These are phyloP conservation scores for Cryptops parisi DNA, from an alignment of 2,888 invertebrate genomes.

Conservation along the genomic window DNA sequence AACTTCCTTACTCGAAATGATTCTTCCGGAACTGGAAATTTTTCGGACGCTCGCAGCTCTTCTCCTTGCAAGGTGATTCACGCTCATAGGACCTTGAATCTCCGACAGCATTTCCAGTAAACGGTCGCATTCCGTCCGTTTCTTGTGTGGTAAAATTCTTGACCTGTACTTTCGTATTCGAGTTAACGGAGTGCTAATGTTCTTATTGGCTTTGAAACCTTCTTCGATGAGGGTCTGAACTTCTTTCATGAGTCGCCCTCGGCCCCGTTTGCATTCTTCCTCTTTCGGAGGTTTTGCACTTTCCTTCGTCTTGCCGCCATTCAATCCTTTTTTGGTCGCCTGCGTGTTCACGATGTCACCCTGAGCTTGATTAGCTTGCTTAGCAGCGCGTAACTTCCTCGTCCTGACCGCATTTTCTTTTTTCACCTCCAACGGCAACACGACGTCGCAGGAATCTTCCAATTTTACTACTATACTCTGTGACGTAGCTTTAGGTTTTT, in stretches of 20 bases:
- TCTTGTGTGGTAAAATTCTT: background rate
- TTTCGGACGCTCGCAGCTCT: too few species aligned
- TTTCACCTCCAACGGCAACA: too few species aligned
- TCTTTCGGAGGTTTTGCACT: background rate
- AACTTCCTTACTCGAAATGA: too few species aligned
- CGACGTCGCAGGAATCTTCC: too few species aligned
- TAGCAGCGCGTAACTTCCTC: too few species aligned
- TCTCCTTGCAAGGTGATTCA: background rate
- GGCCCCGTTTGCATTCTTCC: background rate
- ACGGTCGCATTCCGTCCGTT: slow-evolving; percentile 6
- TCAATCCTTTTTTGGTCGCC: background rate
- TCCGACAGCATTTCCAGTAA: slow-evolving; percentile 7
- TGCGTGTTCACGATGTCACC: background rate
- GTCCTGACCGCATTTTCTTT: too few species aligned
- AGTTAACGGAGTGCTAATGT: background rate
- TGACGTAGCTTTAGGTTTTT: too few species aligned
- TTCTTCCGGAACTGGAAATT: too few species aligned
- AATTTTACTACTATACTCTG: too few species aligned
- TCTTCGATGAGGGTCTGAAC: slow-evolving; percentile 3
- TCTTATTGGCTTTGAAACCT: slow-evolving; percentile 5
- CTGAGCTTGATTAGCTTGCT: too few species aligned
- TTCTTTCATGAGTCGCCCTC: slow-evolving; percentile 1
- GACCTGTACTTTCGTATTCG: background rate
- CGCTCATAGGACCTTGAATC: background rate
- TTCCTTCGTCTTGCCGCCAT: background rate